phyloP scores from a whole-genome alignment of 2,113 vertebrate genomes.

The Semnornis frantzii region DNA sequence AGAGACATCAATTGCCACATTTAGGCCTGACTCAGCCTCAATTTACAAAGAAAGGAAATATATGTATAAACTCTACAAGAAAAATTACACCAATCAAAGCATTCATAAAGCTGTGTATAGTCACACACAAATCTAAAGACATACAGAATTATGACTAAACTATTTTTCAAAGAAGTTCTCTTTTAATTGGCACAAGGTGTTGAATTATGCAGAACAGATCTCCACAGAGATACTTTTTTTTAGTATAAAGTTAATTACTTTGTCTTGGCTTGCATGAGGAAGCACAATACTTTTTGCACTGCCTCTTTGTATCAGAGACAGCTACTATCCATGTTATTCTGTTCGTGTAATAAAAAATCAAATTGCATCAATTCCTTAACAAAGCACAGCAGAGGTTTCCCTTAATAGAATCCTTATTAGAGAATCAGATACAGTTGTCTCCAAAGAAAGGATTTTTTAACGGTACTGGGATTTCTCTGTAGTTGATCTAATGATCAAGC shows the following conservation, averaged over 20 bases:
- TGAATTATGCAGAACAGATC: conserved; percentile 63
- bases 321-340: conserved; percentile 41
- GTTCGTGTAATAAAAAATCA: conserved; percentile 70
- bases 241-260: conserved; percentile 66
- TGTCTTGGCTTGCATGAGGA: conserved; percentile 50
- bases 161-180: conserved; percentile 21
- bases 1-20: not conserved
- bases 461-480: conserved; percentile 40
- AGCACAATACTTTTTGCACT: conserved; percentile 43
- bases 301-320: conserved; percentile 33
- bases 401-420: conserved; percentile 61
- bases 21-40: not conserved
- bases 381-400: conserved; percentile 50
- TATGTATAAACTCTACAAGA: conserved; percentile 5
- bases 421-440: conserved; percentile 57
- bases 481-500: conserved; percentile 45
- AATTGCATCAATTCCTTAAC: conserved; percentile 69
- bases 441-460: conserved; percentile 41
- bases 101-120: not conserved
- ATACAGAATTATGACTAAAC: conserved; percentile 37
- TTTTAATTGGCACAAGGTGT: conserved; percentile 57
- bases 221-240: conserved; percentile 52
- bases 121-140: not conserved
- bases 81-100: conserved; percentile 26
- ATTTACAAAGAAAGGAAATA: conserved; percentile 5